Evolutionary conservation across 2,888 invertebrate genomes (phyloP), one percentile per base, ranked within the genome.

Genomic region (Scaeva pyrastri): DNA sequence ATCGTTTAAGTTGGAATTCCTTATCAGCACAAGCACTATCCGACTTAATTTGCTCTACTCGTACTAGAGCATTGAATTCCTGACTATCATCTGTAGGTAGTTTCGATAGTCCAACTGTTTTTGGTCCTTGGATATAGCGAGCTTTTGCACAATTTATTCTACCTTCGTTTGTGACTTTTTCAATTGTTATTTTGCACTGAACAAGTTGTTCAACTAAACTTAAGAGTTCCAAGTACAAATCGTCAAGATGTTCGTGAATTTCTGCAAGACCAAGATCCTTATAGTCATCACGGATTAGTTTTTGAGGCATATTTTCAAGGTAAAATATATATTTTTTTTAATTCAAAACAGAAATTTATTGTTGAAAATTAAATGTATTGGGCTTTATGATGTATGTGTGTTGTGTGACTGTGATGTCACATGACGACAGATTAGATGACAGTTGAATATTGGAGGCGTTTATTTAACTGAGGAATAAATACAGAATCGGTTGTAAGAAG

Each of bases 111-210:
- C 96, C 95, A 7, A 97, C 95, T 10, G 94, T 94, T 88, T 94
- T 95, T 79, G 96, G 95, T 2, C 97, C 97, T 93, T 96, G 94
- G 64, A 97, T 96, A 89, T 97, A 97, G 68, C 97, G 94, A 2
- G 95, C 93, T 90, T 97, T 97, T 0, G 97, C 97, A 60, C 97
- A 91, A 88, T 96, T 94, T 56, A 95, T 94, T 90, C 95, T 95
- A 0, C 97, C 97, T 88, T 94, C 94, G 73, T 95, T 94, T 88
- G 96, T 94, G 62, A 93, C 93, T 11, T 94, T 94, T 92, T 97
- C 97, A 76, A 97, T 93, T 88, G 95, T 94, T 1, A 96, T 89
- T 91, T 95, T 96, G 31, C 94, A 93, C 62, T 93, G 92, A 85
- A 97, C 94, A 90, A 96, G 95, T 88, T 96, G 95, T 91, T 97